These are phyloP conservation scores for Athrips mouffetella DNA, from an alignment of 2,888 invertebrate genomes.

Conservation along the genomic window DNA sequence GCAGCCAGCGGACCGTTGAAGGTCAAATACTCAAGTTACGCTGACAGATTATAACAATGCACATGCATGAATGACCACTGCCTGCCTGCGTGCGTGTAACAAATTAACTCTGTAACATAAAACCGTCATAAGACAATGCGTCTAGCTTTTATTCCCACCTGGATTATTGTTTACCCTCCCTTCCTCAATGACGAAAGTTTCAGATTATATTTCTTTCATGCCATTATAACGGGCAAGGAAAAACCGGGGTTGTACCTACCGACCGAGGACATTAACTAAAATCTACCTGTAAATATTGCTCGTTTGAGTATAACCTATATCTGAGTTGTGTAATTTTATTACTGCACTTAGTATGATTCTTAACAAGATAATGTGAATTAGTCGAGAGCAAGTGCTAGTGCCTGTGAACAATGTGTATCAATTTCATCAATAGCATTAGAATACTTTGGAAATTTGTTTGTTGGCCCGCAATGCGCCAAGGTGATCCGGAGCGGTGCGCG, in stretches of 20 bases:
- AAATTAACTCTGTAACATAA: constrained; percentile 5
- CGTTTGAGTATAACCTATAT: too few relatives aligned
- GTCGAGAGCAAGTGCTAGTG: not conserved
- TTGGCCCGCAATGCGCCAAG: constrained; percentile 66
- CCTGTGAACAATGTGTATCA: constrained; percentile 4
- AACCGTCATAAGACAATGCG: constrained; percentile 9
- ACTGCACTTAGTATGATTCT: too few relatives aligned
- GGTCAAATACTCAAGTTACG: constrained; percentile 49
- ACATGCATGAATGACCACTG: constrained; percentile 15
- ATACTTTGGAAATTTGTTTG: constrained; percentile 10
- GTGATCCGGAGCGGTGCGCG: constrained; percentile 46
- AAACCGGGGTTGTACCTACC: too few relatives aligned
- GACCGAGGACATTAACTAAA: too few relatives aligned
- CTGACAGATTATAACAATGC: constrained; percentile 23
- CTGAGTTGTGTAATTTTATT: too few relatives aligned
- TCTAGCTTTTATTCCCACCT: not conserved
- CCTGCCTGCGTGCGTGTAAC: constrained; percentile 1
- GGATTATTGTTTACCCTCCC: too few relatives aligned
- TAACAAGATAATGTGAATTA: too few relatives aligned
- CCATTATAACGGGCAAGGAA: too few relatives aligned
- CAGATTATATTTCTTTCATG: too few relatives aligned
- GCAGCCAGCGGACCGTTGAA: constrained; percentile 50
- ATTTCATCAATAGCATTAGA: constrained; percentile 9
- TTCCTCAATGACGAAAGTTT: too few relatives aligned
- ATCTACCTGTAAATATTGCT: too few relatives aligned